phyloP scores from a whole-genome alignment of 2,888 invertebrate species.

The Parnassius smintheus region DNA sequence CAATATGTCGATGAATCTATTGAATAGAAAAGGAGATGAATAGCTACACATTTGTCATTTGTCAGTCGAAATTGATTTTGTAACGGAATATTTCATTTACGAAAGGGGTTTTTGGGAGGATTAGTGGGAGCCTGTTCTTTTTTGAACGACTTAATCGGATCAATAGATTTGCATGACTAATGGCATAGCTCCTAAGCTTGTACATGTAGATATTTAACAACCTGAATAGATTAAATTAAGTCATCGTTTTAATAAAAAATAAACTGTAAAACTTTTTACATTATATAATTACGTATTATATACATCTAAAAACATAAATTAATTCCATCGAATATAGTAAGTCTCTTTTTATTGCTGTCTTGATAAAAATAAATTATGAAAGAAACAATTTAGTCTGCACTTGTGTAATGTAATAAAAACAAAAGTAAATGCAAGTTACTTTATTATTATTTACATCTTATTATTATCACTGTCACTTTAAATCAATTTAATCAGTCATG shows the following conservation, averaged over 20 bases:
- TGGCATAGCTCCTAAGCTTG: slow-evolving; percentile 17
- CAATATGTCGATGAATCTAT: slow-evolving; percentile 17
- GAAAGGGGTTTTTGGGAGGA: slow-evolving; percentile 41
- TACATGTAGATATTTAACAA: slow-evolving; percentile 15
- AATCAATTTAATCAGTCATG: slow-evolving; percentile 60
- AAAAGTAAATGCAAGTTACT: slow-evolving; percentile 2
- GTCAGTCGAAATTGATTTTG: slow-evolving; percentile 37
- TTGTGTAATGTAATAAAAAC: too few species aligned
- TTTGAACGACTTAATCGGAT: slow-evolving; percentile 37
- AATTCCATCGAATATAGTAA: too few species aligned
- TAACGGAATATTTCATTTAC: slow-evolving; percentile 36
- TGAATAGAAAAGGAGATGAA: slow-evolving; percentile 25
- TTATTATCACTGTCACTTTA: slow-evolving; percentile 64
- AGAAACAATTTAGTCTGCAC: too few species aligned
- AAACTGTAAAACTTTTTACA: too few species aligned
- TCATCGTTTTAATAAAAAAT: too few species aligned
- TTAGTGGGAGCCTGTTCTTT: slow-evolving; percentile 41
- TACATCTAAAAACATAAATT: too few species aligned
- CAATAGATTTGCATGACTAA: slow-evolving; percentile 32
- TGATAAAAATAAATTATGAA: too few species aligned
- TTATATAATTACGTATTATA: too few species aligned
- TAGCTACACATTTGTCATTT: slow-evolving; percentile 26
- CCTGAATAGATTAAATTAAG: neutral
- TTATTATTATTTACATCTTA: slow-evolving; percentile 38
- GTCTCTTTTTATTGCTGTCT: too few species aligned